Conservation (phyloP, 2,113 vertebrate species). For the Bombycilla garrulus region DNA sequence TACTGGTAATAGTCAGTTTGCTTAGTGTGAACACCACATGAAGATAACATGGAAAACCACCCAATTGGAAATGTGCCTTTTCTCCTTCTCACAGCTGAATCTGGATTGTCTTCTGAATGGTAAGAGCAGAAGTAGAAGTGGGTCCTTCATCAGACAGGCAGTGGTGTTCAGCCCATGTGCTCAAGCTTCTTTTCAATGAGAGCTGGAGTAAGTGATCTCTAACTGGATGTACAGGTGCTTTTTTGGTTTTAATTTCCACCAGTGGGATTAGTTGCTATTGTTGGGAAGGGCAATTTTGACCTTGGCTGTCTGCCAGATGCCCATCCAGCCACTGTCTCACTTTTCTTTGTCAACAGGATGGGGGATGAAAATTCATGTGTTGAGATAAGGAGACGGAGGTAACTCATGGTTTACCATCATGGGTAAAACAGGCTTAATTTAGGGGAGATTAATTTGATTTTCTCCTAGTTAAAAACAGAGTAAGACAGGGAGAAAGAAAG, state of each 20-base stretch:
- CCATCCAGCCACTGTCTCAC: rapidly evolving
- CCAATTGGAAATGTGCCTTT: neutral
- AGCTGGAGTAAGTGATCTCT: neutral
- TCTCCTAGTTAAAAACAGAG: neutral
- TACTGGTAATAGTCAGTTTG: neutral
- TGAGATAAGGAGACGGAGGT: neutral
- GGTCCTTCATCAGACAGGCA: neutral
- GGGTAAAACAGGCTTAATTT: neutral
- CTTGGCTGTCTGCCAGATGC: neutral
- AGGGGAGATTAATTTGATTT: neutral
- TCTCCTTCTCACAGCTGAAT: neutral
- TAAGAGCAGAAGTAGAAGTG: neutral
- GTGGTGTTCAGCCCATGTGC: neutral
- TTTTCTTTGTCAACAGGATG: rapidly evolving
- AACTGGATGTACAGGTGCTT: rapidly evolving
- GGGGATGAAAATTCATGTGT: neutral
- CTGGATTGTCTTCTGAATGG: neutral
- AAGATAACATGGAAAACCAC: neutral
- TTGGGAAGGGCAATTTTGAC: neutral
- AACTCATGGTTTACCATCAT: neutral
- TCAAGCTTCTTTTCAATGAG: neutral
- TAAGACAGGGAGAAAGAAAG: neutral
- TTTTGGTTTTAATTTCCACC: neutral
- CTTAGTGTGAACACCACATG: neutral
- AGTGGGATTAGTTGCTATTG: neutral